Base-by-base conservation (phyloP, 2,888 invertebrate species). In the Diabrotica balteata region DNA sequence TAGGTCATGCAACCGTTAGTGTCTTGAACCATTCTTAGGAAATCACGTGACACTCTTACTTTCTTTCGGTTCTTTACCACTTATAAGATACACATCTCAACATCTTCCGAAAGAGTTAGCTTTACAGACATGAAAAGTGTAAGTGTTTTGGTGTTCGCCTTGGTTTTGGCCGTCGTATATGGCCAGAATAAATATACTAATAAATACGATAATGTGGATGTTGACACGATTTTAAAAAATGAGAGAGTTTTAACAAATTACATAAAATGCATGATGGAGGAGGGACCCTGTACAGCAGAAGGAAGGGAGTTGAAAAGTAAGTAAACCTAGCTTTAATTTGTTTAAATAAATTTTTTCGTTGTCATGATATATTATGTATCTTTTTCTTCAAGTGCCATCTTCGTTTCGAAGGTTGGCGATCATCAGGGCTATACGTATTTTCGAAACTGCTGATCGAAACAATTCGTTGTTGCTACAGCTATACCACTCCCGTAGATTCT, bases 261-360 rank as follows among this genome's bases (percentile, higher is more conserved):
- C 77, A 83, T 89, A 54, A 87, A 90, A 70, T 93, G 93, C 75
- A 76, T 93, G 50, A 80, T 92, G 76, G 88, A 87, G 0, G 84
- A 83, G 67, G 89, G 89, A 9, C 88, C 86, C 52, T 93, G 93
- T 80, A 91, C 88, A 2, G 85, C 91, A 8, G 92, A 92, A 77
- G 92, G 88, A 69, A 87, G 88, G 76, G 89, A 90, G 82, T 83
- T 93, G 2, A 92, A 90, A 85, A 86, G 93, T 93, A 81, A 87
- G 88, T 85, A 1, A 47, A 47, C 47, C 10, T 1, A 46, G 17
- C 17, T 32, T 32, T 32, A 32, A 32, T 32, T 32, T 32, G 32
- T 4, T 32, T 32, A 32, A 32, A 5, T 32, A 32, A 32, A 4
- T 32, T 32, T 1, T 5, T 2, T 32, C 32, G 5, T 32, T 2